phyloP scores from a whole-genome alignment of 1,140 invertebrate species.

The Calliphora vicina region DNA sequence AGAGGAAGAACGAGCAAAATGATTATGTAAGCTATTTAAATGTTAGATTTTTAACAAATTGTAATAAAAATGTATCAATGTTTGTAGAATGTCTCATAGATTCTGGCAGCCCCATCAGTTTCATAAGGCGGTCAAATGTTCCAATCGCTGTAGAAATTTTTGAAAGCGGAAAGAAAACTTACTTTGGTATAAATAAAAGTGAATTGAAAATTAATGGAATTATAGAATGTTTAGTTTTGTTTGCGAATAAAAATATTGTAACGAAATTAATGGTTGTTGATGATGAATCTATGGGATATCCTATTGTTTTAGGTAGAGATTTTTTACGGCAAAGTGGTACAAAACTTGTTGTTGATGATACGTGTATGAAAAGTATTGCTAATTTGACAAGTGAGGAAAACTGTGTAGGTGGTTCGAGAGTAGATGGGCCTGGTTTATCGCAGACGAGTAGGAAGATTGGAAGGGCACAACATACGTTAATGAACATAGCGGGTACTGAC shows the following conservation, averaged over 20 bases:
- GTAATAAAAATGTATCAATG: background rate
- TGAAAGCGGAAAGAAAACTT: background rate
- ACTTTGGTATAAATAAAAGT: constrained; percentile 33
- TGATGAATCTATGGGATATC: constrained; percentile 23
- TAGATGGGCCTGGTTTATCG: background rate
- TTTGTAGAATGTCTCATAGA: constrained; percentile 35
- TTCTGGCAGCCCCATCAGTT: constrained; percentile 30
- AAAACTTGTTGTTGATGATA: constrained; percentile 43
- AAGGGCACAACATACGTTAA: background rate
- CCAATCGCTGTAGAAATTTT: background rate
- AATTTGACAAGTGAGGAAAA: background rate
- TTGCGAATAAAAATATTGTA: constrained; percentile 3
- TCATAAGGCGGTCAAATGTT: background rate
- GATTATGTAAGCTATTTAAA: constrained; percentile 21
- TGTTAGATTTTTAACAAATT: background rate
- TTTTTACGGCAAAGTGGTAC: background rate
- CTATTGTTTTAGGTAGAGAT: constrained; percentile 25
- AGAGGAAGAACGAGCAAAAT: constrained; percentile 8
- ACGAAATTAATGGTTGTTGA: constrained; percentile 5
- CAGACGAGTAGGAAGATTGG: background rate
- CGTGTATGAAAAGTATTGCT: background rate
- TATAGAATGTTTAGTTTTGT: constrained; percentile 16
- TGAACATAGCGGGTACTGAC: background rate
- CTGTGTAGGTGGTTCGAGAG: background rate
- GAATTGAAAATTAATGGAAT: constrained; percentile 19